Conservation (phyloP, 1,140 invertebrate genomes). For the Meloidogyne chitwoodi region DNA sequence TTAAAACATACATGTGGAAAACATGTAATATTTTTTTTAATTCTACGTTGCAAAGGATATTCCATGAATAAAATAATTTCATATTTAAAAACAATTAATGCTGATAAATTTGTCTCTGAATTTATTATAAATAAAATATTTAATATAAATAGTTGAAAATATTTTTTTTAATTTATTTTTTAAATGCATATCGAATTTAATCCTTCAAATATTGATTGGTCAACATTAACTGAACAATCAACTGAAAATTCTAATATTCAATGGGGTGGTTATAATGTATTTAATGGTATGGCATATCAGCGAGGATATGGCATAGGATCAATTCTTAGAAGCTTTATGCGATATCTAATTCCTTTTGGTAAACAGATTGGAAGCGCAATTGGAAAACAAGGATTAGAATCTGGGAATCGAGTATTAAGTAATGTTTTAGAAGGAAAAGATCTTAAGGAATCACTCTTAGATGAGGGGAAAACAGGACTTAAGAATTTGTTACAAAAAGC, state of each 20-base stretch:
- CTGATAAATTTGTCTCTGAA: neutral
- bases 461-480: neutral
- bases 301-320: slow-evolving; percentile 14
- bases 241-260: no score
- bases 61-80: neutral
- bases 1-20: slow-evolving; percentile 1
- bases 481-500: no score
- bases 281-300: slow-evolving; percentile 21
- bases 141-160: neutral
- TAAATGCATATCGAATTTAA: slow-evolving; percentile 24
- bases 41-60: no score
- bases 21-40: slow-evolving; percentile 9
- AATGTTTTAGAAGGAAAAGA: no score
- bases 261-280: neutral
- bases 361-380: slow-evolving; percentile 10
- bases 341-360: slow-evolving; percentile 18
- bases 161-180: neutral
- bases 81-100: neutral
- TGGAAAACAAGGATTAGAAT: neutral
- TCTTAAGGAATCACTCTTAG: neutral
- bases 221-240: no score
- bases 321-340: slow-evolving; percentile 19
- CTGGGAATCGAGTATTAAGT: neutral
- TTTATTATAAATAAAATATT: neutral
- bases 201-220: slow-evolving; percentile 12